phyloP scores from a whole-genome alignment of 2,888 invertebrate genomes.

The Amblyteles armatorius region DNA sequence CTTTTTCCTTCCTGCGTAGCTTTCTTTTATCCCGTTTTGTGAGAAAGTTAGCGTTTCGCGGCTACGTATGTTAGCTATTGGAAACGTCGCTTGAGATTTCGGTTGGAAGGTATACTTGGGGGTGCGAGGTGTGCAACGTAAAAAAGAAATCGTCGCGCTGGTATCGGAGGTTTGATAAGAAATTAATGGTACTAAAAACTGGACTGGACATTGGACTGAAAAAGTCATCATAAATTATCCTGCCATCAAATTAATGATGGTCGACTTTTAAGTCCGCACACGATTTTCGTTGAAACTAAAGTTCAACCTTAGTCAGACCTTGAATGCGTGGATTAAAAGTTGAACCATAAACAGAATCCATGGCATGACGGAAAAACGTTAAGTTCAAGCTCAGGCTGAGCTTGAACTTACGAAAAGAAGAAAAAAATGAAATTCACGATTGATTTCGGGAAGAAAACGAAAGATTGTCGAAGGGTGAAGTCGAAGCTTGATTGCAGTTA shows the following conservation, averaged over 20 bases:
- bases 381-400: neutral
- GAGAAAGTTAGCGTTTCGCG: constrained; percentile 30
- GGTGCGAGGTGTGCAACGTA: neutral
- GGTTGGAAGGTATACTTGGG: neutral
- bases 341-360: neutral
- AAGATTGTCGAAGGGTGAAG: neutral
- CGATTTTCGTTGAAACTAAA: neutral
- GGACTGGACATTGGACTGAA: too few relatives aligned
- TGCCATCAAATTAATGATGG: neutral
- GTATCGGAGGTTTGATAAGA: neutral
- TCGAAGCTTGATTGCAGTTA: neutral
- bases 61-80: constrained; percentile 13
- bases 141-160: neutral
- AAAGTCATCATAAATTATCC: too few relatives aligned
- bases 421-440: neutral
- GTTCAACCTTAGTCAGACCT: neutral
- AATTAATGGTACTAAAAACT: neutral
- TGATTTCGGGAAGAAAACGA: neutral
- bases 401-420: neutral
- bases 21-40: constrained; percentile 59
- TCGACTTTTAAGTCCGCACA: neutral
- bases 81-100: constrained; percentile 26
- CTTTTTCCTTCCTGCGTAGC: constrained; percentile 7
- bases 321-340: neutral
- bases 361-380: too few relatives aligned